These are phyloP conservation scores for Pantherophis vulpinus DNA, from an alignment of 2,797 vertebrate species.

Conservation along the genomic window DNA sequence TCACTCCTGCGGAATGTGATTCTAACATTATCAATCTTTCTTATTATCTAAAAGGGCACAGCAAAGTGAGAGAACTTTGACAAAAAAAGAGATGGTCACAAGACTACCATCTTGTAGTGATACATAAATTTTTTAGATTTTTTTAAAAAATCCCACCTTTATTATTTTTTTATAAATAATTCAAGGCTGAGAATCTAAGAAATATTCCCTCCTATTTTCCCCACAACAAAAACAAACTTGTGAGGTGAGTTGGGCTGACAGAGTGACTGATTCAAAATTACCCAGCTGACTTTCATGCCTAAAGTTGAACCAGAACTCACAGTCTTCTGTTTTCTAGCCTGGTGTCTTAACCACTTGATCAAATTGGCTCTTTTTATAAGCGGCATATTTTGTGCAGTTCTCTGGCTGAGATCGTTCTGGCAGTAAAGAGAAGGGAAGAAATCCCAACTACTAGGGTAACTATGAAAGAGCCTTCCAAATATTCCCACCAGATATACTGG, in stretches of 20 bases:
- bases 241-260: not conserved
- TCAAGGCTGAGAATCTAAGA: not conserved
- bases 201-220: not conserved
- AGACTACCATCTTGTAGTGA: not conserved
- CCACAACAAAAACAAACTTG: not conserved
- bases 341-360: not conserved
- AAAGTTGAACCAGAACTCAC: not conserved
- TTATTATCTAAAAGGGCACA: slow-evolving; percentile 41
- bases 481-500: not conserved
- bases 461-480: not conserved
- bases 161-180: not conserved
- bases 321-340: not conserved
- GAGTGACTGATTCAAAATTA: not conserved
- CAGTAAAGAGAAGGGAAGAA: not conserved
- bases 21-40: slow-evolving; percentile 42
- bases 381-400: not conserved
- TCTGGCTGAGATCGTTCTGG: not conserved
- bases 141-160: not conserved
- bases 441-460: not conserved
- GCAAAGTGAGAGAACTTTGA: slow-evolving; percentile 10
- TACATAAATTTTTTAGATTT: not conserved
- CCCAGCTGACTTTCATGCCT: not conserved
- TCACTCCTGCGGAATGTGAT: slow-evolving; percentile 35
- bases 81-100: not conserved
- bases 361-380: slow-evolving; percentile 15